phyloP scores from a whole-genome alignment of 2,113 vertebrate genomes.

The Neopipo cinnamomea region DNA sequence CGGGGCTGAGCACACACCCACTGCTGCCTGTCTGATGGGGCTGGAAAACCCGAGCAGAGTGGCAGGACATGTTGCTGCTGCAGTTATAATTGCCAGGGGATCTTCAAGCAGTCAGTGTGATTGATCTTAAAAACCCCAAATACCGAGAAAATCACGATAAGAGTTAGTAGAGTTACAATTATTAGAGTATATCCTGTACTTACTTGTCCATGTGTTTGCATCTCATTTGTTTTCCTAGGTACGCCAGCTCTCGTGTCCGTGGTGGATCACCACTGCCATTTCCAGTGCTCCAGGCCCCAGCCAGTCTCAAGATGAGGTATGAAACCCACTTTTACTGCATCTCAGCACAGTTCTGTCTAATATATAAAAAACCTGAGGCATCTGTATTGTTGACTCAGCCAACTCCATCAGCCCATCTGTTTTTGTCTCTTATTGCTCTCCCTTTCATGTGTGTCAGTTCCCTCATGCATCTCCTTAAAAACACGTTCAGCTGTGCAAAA shows the following conservation, averaged over 20 bases:
- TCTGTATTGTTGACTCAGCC: neutral
- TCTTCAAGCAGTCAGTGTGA: neutral
- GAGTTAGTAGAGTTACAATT: neutral
- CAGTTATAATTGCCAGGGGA: accelerated
- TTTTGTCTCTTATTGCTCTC: neutral
- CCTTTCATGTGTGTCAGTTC: neutral
- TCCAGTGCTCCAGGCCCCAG: neutral
- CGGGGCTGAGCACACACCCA: neutral
- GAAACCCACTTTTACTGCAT: neutral
- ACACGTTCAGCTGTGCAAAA: neutral
- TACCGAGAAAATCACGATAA: neutral
- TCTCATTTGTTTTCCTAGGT: neutral
- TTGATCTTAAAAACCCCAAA: neutral
- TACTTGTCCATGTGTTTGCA: neutral
- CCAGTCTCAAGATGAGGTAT: neutral
- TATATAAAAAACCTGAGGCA: neutral
- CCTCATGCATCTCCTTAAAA: neutral
- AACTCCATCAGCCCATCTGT: neutral
- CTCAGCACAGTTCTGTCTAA: neutral
- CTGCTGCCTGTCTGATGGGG: neutral
- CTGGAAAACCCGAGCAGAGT: neutral
- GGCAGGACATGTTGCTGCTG: neutral
- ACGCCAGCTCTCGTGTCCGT: neutral
- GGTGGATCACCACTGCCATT: neutral
- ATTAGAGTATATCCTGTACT: neutral